Evolutionary conservation across 2,888 invertebrate species (phyloP), one percentile per base, ranked within the genome.

Genomic region (Melanargia galathea): DNA sequence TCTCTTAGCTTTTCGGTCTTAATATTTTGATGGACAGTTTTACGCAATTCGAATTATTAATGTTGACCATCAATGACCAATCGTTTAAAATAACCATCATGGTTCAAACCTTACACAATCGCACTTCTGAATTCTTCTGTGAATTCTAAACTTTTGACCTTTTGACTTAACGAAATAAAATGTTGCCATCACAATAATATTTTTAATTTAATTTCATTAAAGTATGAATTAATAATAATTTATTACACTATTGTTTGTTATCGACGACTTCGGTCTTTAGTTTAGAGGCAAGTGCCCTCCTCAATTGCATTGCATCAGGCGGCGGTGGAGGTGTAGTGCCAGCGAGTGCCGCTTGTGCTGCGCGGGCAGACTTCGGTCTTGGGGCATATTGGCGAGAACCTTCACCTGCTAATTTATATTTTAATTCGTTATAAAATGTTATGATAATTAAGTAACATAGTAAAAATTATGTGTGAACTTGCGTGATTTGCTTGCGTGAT

Each of bases 201-300:
- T n/a, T n/a, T n/a, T n/a, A n/a, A n/a, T n/a, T n/a, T n/a, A n/a
- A n/a, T n/a, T n/a, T n/a, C n/a, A n/a, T n/a, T n/a, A n/a, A n/a
- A n/a, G n/a, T n/a, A 10, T 30, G 11, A 51, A 20, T 18, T 30
- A 26, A 49, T 33, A 11, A 38, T 1, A 11, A n/a, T 7, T 2
- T 18, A 16, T 2, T 18, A 16, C 48, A 43, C 76, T 73, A 83
- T 63, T 79, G 76, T 60, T 76, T 75, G 20, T 77, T 82, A 68
- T 94, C 94, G 60, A 97, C 96, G 6, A 98, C 97, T 92, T 98
- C 98, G 54, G 95, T 93, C 83, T 96, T 96, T 57, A 98, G 92
- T 73, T 96, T 94, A 69, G 95, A 95, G 3, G 97, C 97, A 60
- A 98, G 93, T 0, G 97, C 96, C 75, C 95, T 93, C 22, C 98